phyloP scores from a whole-genome alignment of 2,113 vertebrate species.

The Mesoclemmys tuberculata region DNA sequence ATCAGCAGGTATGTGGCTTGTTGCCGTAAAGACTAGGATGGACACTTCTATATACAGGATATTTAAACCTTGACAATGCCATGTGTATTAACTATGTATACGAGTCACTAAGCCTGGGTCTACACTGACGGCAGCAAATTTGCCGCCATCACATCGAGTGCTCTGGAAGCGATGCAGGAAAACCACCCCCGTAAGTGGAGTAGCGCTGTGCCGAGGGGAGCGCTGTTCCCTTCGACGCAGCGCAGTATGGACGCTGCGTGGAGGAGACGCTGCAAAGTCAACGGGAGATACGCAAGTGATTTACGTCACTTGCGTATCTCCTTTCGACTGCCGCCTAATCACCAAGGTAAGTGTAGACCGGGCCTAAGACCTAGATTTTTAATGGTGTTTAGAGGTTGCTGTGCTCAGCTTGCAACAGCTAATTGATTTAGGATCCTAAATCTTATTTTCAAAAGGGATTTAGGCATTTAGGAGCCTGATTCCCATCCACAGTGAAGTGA shows the following conservation, averaged over 20 bases:
- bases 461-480: neutral
- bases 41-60: neutral
- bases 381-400: neutral
- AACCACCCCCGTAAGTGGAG: too few species aligned
- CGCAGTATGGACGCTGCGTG: too few species aligned
- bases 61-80: neutral
- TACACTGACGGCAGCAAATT: too few species aligned
- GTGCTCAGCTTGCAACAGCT: neutral
- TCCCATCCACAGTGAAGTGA: neutral
- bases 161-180: too few species aligned
- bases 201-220: too few species aligned
- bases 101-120: neutral
- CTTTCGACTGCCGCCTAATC: too few species aligned
- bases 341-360: too few species aligned
- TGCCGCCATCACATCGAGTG: too few species aligned
- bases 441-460: neutral
- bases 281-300: too few species aligned
- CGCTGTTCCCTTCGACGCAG: too few species aligned
- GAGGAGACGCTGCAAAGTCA: too few species aligned
- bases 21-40: neutral
- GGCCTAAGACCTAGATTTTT: neutral
- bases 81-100: neutral
- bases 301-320: too few species aligned
- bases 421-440: neutral
- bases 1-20: constrained; percentile 62